Percentiles rank a stretch among this genome's conserved stretches.
Conservation (phyloP, 2,797 vertebrate species). For the Pantherophis alleghaniensis region DNA sequence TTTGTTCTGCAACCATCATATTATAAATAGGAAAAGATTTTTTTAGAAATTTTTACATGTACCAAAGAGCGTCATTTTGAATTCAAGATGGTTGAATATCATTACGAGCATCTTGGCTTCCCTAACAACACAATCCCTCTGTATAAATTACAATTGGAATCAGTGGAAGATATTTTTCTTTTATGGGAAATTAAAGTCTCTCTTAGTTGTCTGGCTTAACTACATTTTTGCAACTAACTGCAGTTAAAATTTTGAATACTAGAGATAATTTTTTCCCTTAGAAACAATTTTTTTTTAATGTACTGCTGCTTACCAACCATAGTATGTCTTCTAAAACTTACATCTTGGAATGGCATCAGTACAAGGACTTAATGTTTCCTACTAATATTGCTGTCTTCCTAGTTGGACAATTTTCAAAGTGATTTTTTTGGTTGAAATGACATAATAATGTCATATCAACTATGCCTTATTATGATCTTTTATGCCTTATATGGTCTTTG, state of each 20-base stretch:
- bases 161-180: slow-evolving; percentile 24
- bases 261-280: not conserved
- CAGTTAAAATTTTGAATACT: not conserved
- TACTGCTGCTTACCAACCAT: not conserved
- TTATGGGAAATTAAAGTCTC: not conserved
- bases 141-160: not conserved
- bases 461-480: not conserved
- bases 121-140: slow-evolving; percentile 26
- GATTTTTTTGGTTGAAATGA: not conserved
- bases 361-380: not conserved
- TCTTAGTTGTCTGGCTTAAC: not conserved
- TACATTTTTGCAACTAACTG: not conserved
- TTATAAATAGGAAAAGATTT: not conserved
- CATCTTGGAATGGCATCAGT: not conserved
- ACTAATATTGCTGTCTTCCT: not conserved
- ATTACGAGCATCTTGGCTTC: slow-evolving; percentile 16
- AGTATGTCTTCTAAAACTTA: not conserved
- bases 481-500: slow-evolving; percentile 9
- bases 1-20: not conserved
- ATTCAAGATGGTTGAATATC: not conserved
- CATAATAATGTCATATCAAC: not conserved
- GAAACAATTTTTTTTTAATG: not conserved
- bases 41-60: not conserved
- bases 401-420: not conserved
- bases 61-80: not conserved